Base-by-base conservation (phyloP, 2,888 invertebrate species). In the Thera obeliscata region DNA sequence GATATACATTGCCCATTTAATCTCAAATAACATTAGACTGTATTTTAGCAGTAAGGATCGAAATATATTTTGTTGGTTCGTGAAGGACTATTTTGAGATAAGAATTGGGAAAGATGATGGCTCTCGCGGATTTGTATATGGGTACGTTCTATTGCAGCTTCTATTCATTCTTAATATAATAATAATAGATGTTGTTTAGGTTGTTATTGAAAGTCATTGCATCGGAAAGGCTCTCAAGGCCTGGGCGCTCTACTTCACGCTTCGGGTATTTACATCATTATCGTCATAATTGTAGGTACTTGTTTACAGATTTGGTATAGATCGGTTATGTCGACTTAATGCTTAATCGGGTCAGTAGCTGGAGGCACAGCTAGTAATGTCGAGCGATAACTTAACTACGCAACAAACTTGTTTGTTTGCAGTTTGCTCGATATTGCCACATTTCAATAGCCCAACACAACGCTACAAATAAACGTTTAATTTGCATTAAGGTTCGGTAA, bases 51-150 rank as follows among this genome's bases (percentile, higher is more conserved):
- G 78, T 90, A 87, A 86, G 86, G 82, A 87, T 36, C 22, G 56
- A 60, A 62, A 60, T 9, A 61, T 11, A 69, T 56, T 48, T 58
- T 61, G 48, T 69, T 62, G 50, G 61, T 65, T 69, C 62, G 61
- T 62, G 84, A 82, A 85, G 81, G 82, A 65, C 56, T 56, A 43
- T 67, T 70, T 69, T 82, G 82, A 79, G 79, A 76, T 76, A 73
- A 77, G 72, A 76, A 77, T 81, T 81, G 81, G 83, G 82, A 82
- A 81, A 85, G 87, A 85, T 80, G 86, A 92, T 93, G 93, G 90
- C 93, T 76, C 83, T 92, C 79, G 86, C 89, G 78, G 90, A 92
- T 85, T 81, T 92, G 81, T 93, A 88, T 86, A 85, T 87, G 82
- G 93, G 93, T 93, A 93, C 81, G 92, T 91, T 75, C 71, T 80